Percentiles rank a stretch among this genome's conserved stretches.
Conservation (phyloP, 2,888 invertebrate genomes). For the Mesorhabditis sp. region DNA sequence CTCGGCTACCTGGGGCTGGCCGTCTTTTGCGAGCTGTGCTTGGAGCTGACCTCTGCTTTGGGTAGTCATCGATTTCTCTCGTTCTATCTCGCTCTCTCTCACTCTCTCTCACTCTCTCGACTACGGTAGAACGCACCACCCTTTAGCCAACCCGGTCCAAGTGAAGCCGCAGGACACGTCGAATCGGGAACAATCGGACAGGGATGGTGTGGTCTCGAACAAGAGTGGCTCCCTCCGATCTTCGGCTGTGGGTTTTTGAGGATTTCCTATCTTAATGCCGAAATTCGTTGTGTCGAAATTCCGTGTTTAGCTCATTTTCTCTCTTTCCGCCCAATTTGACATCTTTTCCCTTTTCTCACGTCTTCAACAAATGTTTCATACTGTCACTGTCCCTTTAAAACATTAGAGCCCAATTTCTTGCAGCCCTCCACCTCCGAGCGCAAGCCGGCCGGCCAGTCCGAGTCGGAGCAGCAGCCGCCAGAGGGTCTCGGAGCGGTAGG, state of each 20-base stretch:
- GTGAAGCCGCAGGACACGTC: background rate
- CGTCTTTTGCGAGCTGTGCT: too few relatives aligned
- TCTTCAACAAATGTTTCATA: constrained; percentile 16
- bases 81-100: too few relatives aligned
- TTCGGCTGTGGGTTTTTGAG: constrained; percentile 7
- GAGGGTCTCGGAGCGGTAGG: background rate
- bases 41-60: too few relatives aligned
- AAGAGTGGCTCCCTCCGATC: constrained; percentile 8
- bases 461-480: constrained; percentile 10
- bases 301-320: constrained; percentile 11
- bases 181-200: constrained; percentile 10
- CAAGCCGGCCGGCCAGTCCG: constrained; percentile 15
- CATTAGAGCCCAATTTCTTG: constrained; percentile 7
- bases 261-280: background rate
- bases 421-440: constrained; percentile 12
- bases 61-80: too few relatives aligned
- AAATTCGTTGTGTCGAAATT: constrained; percentile 11
- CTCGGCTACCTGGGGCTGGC: too few relatives aligned
- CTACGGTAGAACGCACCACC: constrained; percentile 18
- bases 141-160: background rate
- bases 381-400: constrained; percentile 14
- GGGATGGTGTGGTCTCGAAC: constrained; percentile 13
- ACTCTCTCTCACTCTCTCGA: constrained; percentile 11
- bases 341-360: constrained; percentile 13
- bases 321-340: constrained; percentile 10